Evolutionary conservation across 1,140 invertebrate genomes (phyloP), one percentile per base, ranked within the genome.

Genomic region (Papilio helenus): DNA sequence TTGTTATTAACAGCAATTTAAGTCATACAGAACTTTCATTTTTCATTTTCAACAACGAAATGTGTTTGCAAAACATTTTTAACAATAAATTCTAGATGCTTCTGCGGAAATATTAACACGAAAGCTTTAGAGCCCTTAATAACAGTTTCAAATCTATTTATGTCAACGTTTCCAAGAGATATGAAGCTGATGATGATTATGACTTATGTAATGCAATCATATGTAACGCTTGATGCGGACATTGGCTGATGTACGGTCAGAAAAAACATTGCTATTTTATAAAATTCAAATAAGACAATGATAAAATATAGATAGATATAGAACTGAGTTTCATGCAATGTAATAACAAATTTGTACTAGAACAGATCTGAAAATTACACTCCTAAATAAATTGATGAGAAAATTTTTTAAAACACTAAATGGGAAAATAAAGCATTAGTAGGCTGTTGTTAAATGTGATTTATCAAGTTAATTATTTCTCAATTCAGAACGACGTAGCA

Each of bases 141-240:
- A 86, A 88, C 81, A 77, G 79, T 73, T 76, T 39, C 74, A 77
- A 73, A 73, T 76, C 61, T 79, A 76, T 79, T 84, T 84, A 86
- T 80, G 82, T 81, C 83, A 85, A 84, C 83, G 81, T 81, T 86
- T 87, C 83, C 86, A 87, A 84, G 82, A 87, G 86, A 88, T 85
- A 87, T 86, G 86, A 89, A 88, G 87, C 87, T 90, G 87, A 89
- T 91, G 87, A 91, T 91, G 76, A 77, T 91, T 86, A 91, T 90
- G 89, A 89, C 87, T 90, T 90, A 88, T 89, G 87, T 91, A 87
- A 91, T 83, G 89, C 85, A 91, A 91, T 91, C 88, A 91, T 89
- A 84, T 87, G 85, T 89, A 86, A 87, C 87, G 85, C 88, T 89
- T 87, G 86, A 88, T 87, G 88, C 85, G 88, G 85, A 80, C 85